These are phyloP conservation scores for Intellagama lesueurii DNA, from an alignment of 2,797 vertebrate species.

Conservation along the genomic window DNA sequence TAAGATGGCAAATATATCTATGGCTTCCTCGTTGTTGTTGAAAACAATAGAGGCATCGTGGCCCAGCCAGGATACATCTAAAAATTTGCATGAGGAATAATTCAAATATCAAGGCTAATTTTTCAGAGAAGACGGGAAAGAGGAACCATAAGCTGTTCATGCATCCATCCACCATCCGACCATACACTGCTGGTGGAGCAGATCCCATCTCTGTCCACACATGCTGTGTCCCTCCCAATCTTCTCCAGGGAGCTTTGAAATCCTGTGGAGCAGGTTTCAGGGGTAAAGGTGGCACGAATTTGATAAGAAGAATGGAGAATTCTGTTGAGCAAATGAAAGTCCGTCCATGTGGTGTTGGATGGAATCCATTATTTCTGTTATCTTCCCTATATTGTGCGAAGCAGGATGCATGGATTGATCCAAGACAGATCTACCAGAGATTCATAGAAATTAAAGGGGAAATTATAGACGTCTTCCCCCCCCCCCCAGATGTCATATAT, in stretches of 20 bases:
- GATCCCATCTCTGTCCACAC: neutral
- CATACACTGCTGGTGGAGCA: neutral
- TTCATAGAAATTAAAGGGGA: too few relatives aligned
- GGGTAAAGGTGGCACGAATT: neutral
- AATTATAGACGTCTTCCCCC: too few relatives aligned
- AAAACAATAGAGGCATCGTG: neutral
- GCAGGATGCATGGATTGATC: neutral
- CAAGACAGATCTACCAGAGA: too few relatives aligned
- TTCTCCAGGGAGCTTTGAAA: neutral
- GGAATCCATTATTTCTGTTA: neutral
- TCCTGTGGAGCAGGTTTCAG: too few relatives aligned
- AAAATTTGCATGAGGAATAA: neutral
- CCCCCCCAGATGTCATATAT: too few relatives aligned
- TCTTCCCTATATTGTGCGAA: neutral
- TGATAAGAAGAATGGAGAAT: neutral
- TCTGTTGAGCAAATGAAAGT: neutral
- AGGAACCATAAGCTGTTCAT: neutral
- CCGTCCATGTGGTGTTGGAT: neutral
- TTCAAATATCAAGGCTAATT: neutral
- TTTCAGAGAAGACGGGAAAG: neutral
- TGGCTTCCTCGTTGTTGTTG: neutral
- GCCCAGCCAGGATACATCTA: neutral
- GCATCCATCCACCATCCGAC: neutral
- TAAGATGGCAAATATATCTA: constrained; percentile 19
- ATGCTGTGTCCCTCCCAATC: neutral